phyloP scores from a whole-genome alignment of 2,888 invertebrate species.

The Ferdinandea cuprea region DNA sequence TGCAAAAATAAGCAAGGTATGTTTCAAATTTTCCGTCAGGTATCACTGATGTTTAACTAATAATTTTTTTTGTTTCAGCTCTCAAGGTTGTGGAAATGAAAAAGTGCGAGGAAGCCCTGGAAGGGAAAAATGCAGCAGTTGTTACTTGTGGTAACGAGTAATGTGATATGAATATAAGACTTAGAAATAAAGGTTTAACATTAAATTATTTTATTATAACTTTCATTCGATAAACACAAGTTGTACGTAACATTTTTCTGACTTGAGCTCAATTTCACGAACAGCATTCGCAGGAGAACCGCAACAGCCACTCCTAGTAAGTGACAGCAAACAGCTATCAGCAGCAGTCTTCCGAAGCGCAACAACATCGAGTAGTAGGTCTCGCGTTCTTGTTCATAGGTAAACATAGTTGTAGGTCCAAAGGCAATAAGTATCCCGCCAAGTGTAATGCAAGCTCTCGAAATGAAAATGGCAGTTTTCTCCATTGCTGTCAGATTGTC shows the following conservation, averaged over 20 bases:
- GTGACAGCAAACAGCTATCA: slow-evolving; percentile 26
- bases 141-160: slow-evolving; percentile 1
- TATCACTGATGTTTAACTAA: neutral
- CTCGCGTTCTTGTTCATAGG: slow-evolving; percentile 76
- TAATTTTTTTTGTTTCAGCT: slow-evolving; percentile 14
- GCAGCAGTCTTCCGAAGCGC: slow-evolving; percentile 10
- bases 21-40: neutral
- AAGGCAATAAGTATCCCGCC: slow-evolving; percentile 37
- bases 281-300: neutral
- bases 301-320: slow-evolving; percentile 4
- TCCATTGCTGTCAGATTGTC: slow-evolving; percentile 24
- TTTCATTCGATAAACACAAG: neutral
- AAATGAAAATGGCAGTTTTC: slow-evolving; percentile 27
- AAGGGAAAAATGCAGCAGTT: slow-evolving; percentile 15
- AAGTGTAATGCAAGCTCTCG: slow-evolving; percentile 30
- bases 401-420: slow-evolving; percentile 73
- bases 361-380: slow-evolving; percentile 62
- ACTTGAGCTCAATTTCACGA: neutral
- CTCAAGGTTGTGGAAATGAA: slow-evolving; percentile 42
- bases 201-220: neutral
- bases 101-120: slow-evolving; percentile 29
- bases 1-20: slow-evolving; percentile 26
- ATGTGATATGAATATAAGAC: neutral
- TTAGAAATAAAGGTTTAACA: too few species aligned
- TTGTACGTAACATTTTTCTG: neutral